Evolutionary conservation across 2,888 invertebrate genomes (phyloP).

Genomic region (Drosophila recens): DNA sequence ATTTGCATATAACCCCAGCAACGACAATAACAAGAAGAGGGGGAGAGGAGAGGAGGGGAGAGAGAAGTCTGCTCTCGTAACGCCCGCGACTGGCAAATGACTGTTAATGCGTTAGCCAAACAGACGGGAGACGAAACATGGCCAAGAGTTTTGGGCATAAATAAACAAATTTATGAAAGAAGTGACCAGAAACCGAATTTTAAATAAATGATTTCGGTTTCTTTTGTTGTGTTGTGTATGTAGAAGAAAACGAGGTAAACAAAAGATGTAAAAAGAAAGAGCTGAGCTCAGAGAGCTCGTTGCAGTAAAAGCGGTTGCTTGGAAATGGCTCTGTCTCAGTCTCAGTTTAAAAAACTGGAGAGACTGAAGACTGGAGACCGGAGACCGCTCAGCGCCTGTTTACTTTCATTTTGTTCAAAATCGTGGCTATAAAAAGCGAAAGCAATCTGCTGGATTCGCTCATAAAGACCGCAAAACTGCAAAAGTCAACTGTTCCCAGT

Average conservation of each 20-base stretch:
- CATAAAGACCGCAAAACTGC: constrained; percentile 80
- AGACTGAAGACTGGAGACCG: constrained; percentile 20
- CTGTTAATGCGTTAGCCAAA: constrained; percentile 63
- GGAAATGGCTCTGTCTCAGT: constrained; percentile 24
- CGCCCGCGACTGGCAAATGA: constrained; percentile 47
- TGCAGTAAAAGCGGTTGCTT: constrained; percentile 61
- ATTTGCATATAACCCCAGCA: constrained; percentile 62
- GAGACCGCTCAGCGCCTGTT: constrained; percentile 44
- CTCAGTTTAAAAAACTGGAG: constrained; percentile 8
- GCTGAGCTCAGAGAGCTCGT: constrained; percentile 42
- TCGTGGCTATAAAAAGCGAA: constrained; percentile 78
- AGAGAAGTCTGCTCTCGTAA: constrained; percentile 21
- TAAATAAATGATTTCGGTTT: constrained; percentile 79
- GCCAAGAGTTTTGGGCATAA: constrained; percentile 40
- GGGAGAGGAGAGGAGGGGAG: neutral
- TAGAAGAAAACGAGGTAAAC: constrained; percentile 54
- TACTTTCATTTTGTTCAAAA: constrained; percentile 74
- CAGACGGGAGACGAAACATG: constrained; percentile 29
- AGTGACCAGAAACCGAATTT: constrained; percentile 66
- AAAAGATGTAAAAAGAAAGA: constrained; percentile 51
- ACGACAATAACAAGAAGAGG: neutral
- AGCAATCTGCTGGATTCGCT: constrained; percentile 75
- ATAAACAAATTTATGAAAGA: constrained; percentile 67
- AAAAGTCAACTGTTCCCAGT: constrained; percentile 65
- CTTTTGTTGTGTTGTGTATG: constrained; percentile 50